Percentiles rank a stretch among this genome's conserved stretches.
Conservation (phyloP, 1,140 invertebrate genomes). For the Whitmania pigra region DNA sequence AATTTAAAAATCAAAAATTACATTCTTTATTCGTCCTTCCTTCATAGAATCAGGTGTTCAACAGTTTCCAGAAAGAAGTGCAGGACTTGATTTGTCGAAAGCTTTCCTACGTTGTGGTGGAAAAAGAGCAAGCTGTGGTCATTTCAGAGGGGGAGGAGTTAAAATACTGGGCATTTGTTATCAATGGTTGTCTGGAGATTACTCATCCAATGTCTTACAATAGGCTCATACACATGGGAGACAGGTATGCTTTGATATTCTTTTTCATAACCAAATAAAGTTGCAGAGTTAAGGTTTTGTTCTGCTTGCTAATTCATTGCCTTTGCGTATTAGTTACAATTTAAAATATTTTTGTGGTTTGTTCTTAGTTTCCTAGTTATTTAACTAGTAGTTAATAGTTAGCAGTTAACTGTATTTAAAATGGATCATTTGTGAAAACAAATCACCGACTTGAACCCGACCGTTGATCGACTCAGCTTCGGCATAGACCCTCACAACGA, state of each 20-base stretch:
- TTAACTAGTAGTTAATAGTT: too few relatives aligned
- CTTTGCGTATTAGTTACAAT: not conserved
- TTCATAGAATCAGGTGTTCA: not conserved
- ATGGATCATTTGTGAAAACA: too few relatives aligned
- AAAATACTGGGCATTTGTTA: conserved; percentile 2
- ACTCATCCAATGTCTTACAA: not conserved
- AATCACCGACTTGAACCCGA: too few relatives aligned
- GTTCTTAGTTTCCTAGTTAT: too few relatives aligned
- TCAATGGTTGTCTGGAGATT: conserved; percentile 6
- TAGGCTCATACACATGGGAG: conserved; percentile 2
- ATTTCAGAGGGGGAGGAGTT: not conserved
- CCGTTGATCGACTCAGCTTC: not conserved
- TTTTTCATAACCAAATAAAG: not conserved
- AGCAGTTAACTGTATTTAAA: too few relatives aligned
- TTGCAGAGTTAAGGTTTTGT: not conserved
- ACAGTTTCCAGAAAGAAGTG: conserved; percentile 7
- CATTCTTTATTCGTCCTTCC: too few relatives aligned
- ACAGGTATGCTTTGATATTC: not conserved
- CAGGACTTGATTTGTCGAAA: conserved; percentile 6
- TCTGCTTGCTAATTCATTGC: not conserved
- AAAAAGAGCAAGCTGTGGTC: not conserved
- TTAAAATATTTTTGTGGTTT: not conserved
- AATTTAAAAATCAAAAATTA: too few relatives aligned
- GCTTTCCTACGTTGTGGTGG: not conserved
- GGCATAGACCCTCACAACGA: conserved; percentile 1